Evolutionary conservation across 2,888 invertebrate species (phyloP).

Genomic region (Apotomis capreana): DNA sequence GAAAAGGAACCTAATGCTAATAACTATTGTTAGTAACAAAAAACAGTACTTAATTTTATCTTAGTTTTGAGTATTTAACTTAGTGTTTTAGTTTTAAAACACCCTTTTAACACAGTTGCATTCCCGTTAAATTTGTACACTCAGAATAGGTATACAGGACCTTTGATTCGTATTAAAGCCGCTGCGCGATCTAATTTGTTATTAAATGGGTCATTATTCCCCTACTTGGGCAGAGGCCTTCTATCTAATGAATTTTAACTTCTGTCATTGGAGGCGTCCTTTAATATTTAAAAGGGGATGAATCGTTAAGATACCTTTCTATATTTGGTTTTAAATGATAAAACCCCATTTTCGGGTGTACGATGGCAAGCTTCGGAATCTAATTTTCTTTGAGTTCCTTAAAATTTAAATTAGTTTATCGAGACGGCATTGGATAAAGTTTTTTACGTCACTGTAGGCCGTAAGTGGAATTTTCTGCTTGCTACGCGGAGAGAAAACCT

Average conservation of each 20-base stretch:
- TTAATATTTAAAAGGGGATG: conserved; percentile 70
- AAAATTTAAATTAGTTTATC: too few relatives aligned
- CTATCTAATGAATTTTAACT: conserved; percentile 77
- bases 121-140: background rate
- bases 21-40: too few relatives aligned
- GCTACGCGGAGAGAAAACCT: too few relatives aligned
- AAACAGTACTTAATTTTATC: too few relatives aligned
- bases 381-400: background rate
- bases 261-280: conserved; percentile 64
- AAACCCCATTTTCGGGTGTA: background rate
- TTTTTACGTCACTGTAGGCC: too few relatives aligned
- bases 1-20: too few relatives aligned
- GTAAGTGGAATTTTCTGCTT: too few relatives aligned
- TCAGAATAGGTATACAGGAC: conserved; percentile 45
- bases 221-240: conserved; percentile 65
- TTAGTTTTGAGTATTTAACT: too few relatives aligned
- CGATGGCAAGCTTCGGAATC: background rate
- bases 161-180: conserved; percentile 61
- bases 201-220: conserved; percentile 78
- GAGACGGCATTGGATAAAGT: too few relatives aligned
- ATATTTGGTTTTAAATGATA: conserved; percentile 41
- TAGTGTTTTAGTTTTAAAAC: too few relatives aligned
- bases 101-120: background rate
- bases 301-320: conserved; percentile 55
- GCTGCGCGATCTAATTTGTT: conserved; percentile 75